Conservation (phyloP, 2,888 invertebrate species). For the Drosophila diplacantha region DNA sequence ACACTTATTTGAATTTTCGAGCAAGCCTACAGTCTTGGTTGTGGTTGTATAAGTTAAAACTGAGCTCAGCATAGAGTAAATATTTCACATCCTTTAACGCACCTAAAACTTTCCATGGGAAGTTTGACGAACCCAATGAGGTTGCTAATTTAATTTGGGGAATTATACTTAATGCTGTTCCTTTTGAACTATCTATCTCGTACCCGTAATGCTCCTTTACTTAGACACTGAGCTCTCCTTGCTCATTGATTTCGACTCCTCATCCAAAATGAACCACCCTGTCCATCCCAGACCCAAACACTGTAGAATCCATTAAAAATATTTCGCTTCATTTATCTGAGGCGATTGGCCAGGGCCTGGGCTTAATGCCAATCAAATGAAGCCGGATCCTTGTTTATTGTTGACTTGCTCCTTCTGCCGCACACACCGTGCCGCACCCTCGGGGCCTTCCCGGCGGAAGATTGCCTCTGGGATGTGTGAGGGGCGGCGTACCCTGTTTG, state of each 20-base stretch:
- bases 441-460: constrained; percentile 17
- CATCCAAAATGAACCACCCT: constrained; percentile 10
- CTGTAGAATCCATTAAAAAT: constrained; percentile 47
- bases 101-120: too few species aligned
- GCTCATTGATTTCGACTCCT: constrained; percentile 9
- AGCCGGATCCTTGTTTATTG: constrained; percentile 33
- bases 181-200: background rate
- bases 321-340: constrained; percentile 47
- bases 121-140: background rate
- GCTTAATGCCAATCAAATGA: constrained; percentile 52
- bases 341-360: constrained; percentile 22
- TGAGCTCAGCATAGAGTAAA: too few species aligned
- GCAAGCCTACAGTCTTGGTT: fast-evolving
- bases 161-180: background rate
- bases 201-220: background rate
- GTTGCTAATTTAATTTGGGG: background rate
- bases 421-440: constrained; percentile 9
- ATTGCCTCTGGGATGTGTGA: constrained; percentile 26
- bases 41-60: background rate
- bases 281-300: background rate
- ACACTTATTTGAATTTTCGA: background rate
- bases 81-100: too few species aligned
- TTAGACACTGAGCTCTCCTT: background rate
- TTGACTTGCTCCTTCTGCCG: constrained; percentile 28
- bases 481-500: constrained; percentile 18